Base-by-base conservation (phyloP, 2,888 invertebrate species). In the Pseudanteris insignis region DNA sequence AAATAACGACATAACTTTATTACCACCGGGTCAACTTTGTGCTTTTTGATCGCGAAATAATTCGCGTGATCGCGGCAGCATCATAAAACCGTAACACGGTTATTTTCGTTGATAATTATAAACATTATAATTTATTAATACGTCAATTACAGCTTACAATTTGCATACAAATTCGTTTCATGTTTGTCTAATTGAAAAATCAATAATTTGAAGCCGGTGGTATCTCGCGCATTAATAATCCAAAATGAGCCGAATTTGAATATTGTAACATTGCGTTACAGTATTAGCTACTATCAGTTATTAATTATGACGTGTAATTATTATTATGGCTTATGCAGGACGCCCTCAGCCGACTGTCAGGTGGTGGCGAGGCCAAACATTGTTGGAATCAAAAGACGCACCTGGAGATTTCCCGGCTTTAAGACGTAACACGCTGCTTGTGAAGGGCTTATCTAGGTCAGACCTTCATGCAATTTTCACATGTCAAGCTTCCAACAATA, bases 401-500 rank as follows among this genome's bases (percentile, higher is more conserved):
- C 80, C 81, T 9, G 81, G 81, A 24, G 82, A 81, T 11, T 83
- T 81, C 59, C 80, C 81, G 63, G 65, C 50, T n/a, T 82, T 84
- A 64, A 83, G 84, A 70, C 84, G 84, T 68, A 88, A 85, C 79
- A 86, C 85, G 70, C 81, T 88, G 69, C 76, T 84, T 69, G 83
- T 88, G 57, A 81, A 81, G 59, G 83, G 84, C 67, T 83, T 91
- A 69, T 84, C 86, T 70, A 83, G 91, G 69, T 83, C 86, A 61
- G 89, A 91, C 81, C 86, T 90, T 67, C 88, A 89, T 79, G 88
- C 89, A 57, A 84, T 85, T 65, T 90, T 88, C 81, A 88, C 88
- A 59, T 91, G 91, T 79, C 88, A 89, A 80, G 91, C 91, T 15
- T 86, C 88, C 70, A 91, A 91, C 80, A 88, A 87, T 77, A 88